These are phyloP conservation scores for Cyclura pinguis DNA, from an alignment of 2,797 vertebrate species.

Conservation along the genomic window DNA sequence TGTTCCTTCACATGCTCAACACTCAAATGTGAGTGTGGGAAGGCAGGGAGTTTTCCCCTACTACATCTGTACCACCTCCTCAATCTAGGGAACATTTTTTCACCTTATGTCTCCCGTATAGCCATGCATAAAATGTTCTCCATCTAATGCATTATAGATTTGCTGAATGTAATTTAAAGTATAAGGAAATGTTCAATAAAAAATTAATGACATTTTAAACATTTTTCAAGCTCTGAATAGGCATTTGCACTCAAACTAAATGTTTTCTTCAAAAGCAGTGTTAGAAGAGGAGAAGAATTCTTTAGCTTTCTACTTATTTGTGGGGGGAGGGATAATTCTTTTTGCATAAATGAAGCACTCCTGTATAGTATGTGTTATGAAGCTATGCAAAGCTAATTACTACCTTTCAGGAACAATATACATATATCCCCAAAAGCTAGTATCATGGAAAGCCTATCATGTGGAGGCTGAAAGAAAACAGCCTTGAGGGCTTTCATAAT, in stretches of 20 bases:
- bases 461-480: not conserved
- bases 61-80: conserved; percentile 24
- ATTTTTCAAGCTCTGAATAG: conserved; percentile 45
- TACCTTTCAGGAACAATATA: conserved; percentile 56
- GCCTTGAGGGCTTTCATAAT: conserved; percentile 55
- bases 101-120: not conserved
- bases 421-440: conserved; percentile 44
- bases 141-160: conserved; percentile 57
- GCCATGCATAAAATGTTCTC: conserved; percentile 59
- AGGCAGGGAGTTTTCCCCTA: not conserved
- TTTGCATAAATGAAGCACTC: conserved; percentile 7
- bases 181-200: conserved; percentile 52
- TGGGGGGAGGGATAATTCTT: not conserved
- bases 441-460: conserved; percentile 33
- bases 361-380: conserved; percentile 12
- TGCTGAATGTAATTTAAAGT: conserved; percentile 61
- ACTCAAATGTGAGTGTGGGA: not conserved
- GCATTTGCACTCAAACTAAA: conserved; percentile 41
- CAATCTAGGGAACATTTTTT: conserved; percentile 14
- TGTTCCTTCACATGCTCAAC: not conserved
- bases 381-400: conserved; percentile 47
- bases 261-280: conserved; percentile 45
- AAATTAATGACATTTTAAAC: conserved; percentile 62
- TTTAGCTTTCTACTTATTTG: conserved; percentile 41
- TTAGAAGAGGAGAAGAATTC: not conserved